Conservation (phyloP, 1,140 invertebrate genomes). For the Heliconius nattereri region DNA sequence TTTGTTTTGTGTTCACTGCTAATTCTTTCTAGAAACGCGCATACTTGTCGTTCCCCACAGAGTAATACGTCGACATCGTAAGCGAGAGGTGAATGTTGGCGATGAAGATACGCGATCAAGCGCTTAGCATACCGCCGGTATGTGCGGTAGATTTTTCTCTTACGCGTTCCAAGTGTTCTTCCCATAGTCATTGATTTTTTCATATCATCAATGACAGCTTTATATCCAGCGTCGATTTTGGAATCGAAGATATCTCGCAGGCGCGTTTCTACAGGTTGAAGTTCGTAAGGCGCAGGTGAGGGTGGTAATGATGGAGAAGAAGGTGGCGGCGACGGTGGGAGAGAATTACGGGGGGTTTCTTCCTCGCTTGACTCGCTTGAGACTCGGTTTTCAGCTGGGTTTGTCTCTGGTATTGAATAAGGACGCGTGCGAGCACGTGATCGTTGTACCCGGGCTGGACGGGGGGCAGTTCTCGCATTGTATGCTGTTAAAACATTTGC, state of each 20-base stretch:
- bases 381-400: constrained; percentile 51
- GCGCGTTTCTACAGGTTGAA: constrained; percentile 69
- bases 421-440: constrained; percentile 61
- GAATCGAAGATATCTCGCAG: constrained; percentile 73
- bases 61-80: constrained; percentile 78
- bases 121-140: constrained; percentile 78
- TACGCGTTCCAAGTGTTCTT: constrained; percentile 71
- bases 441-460: constrained; percentile 64
- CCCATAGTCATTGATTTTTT: constrained; percentile 81
- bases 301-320: constrained; percentile 71
- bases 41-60: constrained; percentile 77
- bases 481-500: constrained; percentile 80
- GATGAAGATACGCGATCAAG: constrained; percentile 75
- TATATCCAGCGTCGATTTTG: constrained; percentile 74
- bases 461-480: constrained; percentile 76
- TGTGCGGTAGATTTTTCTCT: constrained; percentile 76
- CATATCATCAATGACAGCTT: constrained; percentile 80
- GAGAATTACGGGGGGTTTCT: constrained; percentile 65
- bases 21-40: constrained; percentile 75
- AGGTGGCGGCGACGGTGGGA: constrained; percentile 68
- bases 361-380: constrained; percentile 75
- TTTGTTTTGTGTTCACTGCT: constrained; percentile 78
- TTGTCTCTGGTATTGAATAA: constrained; percentile 60
- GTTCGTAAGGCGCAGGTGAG: constrained; percentile 68
- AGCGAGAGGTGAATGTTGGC: constrained; percentile 77